phyloP scores from a whole-genome alignment of 2,888 invertebrate species.

The Omphaloscelis lunosa region DNA sequence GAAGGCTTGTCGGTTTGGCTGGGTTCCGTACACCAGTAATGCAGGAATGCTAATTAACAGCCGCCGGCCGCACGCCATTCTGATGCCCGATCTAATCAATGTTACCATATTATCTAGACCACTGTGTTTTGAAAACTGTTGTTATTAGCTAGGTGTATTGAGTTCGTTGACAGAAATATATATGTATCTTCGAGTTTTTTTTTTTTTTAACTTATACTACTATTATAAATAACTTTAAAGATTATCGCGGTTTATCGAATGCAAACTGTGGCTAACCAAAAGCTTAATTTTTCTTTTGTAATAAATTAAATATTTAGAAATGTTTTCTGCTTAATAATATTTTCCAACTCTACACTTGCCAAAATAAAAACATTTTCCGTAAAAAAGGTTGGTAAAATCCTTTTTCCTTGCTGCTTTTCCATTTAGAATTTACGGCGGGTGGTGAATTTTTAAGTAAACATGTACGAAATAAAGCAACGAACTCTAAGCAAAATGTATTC shows the following conservation, averaged over 20 bases:
- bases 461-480: slow-evolving; percentile 57
- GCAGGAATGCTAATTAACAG: slow-evolving; percentile 73
- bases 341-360: neutral
- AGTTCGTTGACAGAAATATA: neutral
- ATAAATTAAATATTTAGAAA: neutral
- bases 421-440: slow-evolving; percentile 64
- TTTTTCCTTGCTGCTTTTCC: slow-evolving; percentile 42
- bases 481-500: slow-evolving; percentile 72
- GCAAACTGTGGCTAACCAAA: neutral
- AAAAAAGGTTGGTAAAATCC: neutral
- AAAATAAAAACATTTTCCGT: neutral
- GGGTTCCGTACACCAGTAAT: slow-evolving; percentile 61
- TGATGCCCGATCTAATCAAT: slow-evolving; percentile 60
- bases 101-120: slow-evolving; percentile 54
- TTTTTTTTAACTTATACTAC: neutral
- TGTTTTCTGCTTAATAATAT: neutral
- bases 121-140: slow-evolving; percentile 49
- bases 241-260: neutral
- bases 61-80: slow-evolving; percentile 61
- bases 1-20: slow-evolving; percentile 55
- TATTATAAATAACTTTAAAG: neutral
- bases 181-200: neutral
- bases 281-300: neutral
- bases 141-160: slow-evolving; percentile 18
- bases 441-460: slow-evolving; percentile 68